A percentile compares a stretch with the other conserved stretches of the same genome.
Conservation (phyloP, 2,113 vertebrate species). For the Charadrius vociferus region DNA sequence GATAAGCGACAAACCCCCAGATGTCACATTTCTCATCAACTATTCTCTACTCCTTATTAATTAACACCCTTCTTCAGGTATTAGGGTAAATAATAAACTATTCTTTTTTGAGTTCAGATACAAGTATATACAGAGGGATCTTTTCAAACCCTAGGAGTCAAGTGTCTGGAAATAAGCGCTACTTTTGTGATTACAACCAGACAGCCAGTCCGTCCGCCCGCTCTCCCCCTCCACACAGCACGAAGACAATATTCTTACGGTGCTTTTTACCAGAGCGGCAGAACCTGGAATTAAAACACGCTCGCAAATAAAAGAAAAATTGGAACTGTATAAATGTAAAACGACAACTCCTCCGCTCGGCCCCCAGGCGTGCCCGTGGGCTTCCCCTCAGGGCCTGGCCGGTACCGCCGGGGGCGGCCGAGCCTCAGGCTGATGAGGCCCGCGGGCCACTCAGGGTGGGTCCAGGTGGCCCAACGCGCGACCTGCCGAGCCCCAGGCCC, state of each 20-base stretch:
- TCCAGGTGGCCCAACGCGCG: neutral
- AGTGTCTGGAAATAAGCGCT: accelerated
- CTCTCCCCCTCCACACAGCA: accelerated
- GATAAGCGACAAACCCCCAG: neutral
- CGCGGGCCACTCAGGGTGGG: too few species aligned
- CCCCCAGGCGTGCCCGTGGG: too few species aligned
- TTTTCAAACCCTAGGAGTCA: accelerated
- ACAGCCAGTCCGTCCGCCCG: accelerated
- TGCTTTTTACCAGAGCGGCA: accelerated
- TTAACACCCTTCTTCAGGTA: neutral
- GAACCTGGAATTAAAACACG: neutral
- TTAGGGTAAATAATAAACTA: neutral
- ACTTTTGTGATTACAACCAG: accelerated
- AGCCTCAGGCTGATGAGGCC: neutral
- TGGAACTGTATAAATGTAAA: accelerated
- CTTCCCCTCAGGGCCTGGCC: neutral
- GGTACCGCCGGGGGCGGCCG: neutral
- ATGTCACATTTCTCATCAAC: neutral
- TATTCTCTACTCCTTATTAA: neutral
- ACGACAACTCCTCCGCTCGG: accelerated
- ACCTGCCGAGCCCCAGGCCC: neutral
- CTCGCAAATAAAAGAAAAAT: neutral
- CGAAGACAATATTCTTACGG: accelerated
- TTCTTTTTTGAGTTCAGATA: neutral
- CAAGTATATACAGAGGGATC: accelerated